phyloP scores from a whole-genome alignment of 2,888 invertebrate species.

The Philonicus albiceps region DNA sequence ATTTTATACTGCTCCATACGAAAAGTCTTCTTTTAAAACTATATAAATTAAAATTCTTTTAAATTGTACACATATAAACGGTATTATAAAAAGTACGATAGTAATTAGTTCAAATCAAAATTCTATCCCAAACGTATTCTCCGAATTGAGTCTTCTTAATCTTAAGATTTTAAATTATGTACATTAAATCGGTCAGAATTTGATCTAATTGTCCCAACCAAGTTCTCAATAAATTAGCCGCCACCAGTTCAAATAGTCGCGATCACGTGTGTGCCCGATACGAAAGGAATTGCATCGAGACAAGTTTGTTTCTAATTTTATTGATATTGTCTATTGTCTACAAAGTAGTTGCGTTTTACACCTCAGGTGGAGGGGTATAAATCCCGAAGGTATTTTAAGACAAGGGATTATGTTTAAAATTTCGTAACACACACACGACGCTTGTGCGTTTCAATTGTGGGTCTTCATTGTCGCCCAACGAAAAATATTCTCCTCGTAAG shows the following conservation, averaged over 20 bases:
- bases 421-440: constrained; percentile 27
- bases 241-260: neutral
- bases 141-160: neutral
- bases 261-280: neutral
- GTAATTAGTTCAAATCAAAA: neutral
- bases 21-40: too few species aligned
- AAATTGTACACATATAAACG: too few species aligned
- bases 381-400: constrained; percentile 13
- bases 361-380: neutral
- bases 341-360: constrained; percentile 24
- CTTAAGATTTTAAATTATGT: neutral
- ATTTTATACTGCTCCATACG: too few species aligned
- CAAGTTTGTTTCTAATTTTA: neutral
- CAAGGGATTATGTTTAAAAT: constrained; percentile 26
- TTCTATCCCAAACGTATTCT: neutral
- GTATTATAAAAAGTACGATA: too few species aligned
- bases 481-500: neutral
- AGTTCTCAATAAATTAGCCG: neutral
- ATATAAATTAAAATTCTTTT: too few species aligned
- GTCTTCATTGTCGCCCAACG: constrained; percentile 8
- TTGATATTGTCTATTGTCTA: neutral
- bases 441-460: constrained; percentile 32
- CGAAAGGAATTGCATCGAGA: neutral
- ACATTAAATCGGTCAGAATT: neutral
- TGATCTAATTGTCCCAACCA: neutral